Conservation (phyloP, 1,140 invertebrate species). For the Carposina sasakii region DNA sequence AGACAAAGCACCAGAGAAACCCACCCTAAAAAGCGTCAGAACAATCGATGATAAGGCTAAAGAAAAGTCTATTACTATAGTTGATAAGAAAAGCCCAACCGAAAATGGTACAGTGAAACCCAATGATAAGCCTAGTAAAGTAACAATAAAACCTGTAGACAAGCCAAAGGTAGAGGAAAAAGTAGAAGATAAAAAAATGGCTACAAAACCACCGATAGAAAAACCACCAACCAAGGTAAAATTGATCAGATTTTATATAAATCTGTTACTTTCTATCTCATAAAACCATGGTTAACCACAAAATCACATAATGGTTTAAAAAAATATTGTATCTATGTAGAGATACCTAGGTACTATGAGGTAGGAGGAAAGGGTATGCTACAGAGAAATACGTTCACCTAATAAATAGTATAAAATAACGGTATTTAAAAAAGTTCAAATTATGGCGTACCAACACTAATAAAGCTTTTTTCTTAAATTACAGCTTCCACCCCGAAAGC, state of each 20-base stretch:
- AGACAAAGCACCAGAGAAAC: constrained; percentile 51
- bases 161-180: constrained; percentile 18
- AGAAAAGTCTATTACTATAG: constrained; percentile 57
- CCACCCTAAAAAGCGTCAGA: constrained; percentile 48
- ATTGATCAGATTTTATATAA: too few relatives aligned
- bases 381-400: too few relatives aligned
- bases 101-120: constrained; percentile 43
- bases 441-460: too few relatives aligned
- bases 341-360: too few relatives aligned
- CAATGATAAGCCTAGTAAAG: constrained; percentile 18
- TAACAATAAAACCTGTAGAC: constrained; percentile 9
- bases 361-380: too few relatives aligned
- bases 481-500: constrained; percentile 61
- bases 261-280: too few relatives aligned
- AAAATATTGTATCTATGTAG: too few relatives aligned
- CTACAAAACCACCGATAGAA: constrained; percentile 59
- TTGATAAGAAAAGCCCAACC: constrained; percentile 45
- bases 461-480: constrained; percentile 21
- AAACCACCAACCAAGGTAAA: constrained; percentile 56
- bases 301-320: too few relatives aligned
- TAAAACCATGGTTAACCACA: too few relatives aligned
- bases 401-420: too few relatives aligned
- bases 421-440: too few relatives aligned
- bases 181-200: constrained; percentile 41
- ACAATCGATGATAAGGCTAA: constrained; percentile 59